Conservation (phyloP, 92 coral and sea anemone genomes). For the Anthopleura xanthogrammica region DNA sequence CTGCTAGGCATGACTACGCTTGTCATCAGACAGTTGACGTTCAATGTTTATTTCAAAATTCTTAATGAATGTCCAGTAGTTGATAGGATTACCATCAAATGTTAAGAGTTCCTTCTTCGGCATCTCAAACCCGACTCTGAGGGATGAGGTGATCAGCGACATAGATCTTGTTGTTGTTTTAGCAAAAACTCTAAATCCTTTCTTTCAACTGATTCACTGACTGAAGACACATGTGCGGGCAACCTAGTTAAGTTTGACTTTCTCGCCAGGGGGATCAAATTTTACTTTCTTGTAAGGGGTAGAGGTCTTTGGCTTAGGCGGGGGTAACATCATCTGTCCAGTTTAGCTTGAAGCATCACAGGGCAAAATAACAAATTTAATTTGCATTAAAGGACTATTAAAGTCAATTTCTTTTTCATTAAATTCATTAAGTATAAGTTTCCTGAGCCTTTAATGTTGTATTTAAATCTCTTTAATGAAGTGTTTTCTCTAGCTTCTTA, state of each 20-base stretch:
- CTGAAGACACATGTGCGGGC: slow-evolving; percentile 1
- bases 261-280: not conserved
- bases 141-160: slow-evolving; percentile 4
- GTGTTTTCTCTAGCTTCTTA: no score
- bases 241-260: not conserved
- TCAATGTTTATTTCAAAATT: slow-evolving; percentile 43
- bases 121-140: slow-evolving; percentile 5
- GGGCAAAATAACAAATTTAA: no score
- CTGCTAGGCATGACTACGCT: no score
- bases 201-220: not conserved
- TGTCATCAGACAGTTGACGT: slow-evolving; percentile 11
- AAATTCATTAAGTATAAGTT: no score
- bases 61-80: slow-evolving; percentile 39
- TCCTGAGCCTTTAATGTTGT: no score
- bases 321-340: slow-evolving; percentile 1
- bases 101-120: slow-evolving; percentile 2
- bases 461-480: no score
- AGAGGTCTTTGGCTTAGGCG: slow-evolving; percentile 2
- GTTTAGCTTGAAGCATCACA: slow-evolving; percentile 6
- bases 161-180: slow-evolving; percentile 5
- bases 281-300: not conserved
- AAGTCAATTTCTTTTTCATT: no score
- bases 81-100: slow-evolving; percentile 25
- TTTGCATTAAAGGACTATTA: no score
- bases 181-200: not conserved